phyloP scores from a whole-genome alignment of 2,113 vertebrate species.

The Campylomormyrus tamandua region DNA sequence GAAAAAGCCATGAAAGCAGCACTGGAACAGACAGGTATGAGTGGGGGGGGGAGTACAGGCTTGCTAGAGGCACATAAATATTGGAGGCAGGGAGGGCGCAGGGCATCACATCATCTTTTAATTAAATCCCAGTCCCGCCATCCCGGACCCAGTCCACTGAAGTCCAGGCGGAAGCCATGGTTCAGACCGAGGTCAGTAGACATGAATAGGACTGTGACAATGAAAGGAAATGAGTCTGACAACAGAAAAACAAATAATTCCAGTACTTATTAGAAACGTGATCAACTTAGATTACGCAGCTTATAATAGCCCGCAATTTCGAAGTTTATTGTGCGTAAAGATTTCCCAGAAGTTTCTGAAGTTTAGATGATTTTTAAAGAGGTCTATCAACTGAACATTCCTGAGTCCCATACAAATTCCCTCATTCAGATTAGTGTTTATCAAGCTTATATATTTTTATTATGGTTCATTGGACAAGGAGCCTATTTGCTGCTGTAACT shows the following conservation, averaged over 20 bases:
- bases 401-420: background rate
- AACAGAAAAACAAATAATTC: background rate
- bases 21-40: background rate
- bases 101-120: background rate
- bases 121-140: background rate
- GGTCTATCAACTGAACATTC: background rate
- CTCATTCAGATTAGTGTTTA: background rate
- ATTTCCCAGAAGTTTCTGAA: background rate
- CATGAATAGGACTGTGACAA: background rate
- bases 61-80: background rate
- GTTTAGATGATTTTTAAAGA: background rate
- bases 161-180: background rate
- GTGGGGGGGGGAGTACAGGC: background rate
- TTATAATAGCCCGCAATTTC: background rate
- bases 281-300: background rate
- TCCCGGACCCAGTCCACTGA: background rate
- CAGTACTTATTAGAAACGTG: background rate
- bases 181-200: background rate
- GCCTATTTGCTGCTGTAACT: background rate
- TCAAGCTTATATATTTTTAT: background rate
- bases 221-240: constrained; percentile 9
- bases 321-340: background rate
- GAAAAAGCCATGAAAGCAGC: background rate
- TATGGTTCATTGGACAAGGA: background rate
- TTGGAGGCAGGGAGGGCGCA: background rate